These are phyloP conservation scores for Perca flavescens DNA, from an alignment of 2,113 vertebrate species.

Conservation along the genomic window DNA sequence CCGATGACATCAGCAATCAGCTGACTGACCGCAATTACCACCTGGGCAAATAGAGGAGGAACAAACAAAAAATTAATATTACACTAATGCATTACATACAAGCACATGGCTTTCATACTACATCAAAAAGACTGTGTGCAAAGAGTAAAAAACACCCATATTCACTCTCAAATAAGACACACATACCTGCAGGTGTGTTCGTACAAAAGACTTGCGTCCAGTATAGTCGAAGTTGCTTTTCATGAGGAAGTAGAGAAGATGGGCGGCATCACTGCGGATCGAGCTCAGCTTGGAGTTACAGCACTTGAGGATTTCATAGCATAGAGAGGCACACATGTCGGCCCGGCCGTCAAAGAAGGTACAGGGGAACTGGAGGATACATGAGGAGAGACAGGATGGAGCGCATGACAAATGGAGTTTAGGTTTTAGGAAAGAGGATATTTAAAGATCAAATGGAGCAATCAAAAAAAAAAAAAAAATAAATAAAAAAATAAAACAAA, in stretches of 20 bases:
- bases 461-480: no score
- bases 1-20: slow-evolving; percentile 97
- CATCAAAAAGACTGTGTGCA: not conserved
- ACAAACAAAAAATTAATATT: not conserved
- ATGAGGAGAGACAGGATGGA: not conserved
- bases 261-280: slow-evolving; percentile 92
- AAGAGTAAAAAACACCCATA: not conserved
- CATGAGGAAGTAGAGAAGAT: slow-evolving; percentile 99
- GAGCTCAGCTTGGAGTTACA: slow-evolving; percentile 98
- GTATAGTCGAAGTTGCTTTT: slow-evolving; percentile 99
- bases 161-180: not conserved
- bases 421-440: not conserved
- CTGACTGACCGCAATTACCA: slow-evolving; percentile 98
- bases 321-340: slow-evolving; percentile 96
- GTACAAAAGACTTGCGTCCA: slow-evolving; percentile 94
- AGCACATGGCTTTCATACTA: no score
- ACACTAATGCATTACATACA: not conserved
- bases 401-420: not conserved
- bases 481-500: not conserved
- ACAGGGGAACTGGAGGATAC: slow-evolving; percentile 90
- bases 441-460: not conserved
- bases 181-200: slow-evolving; percentile 94
- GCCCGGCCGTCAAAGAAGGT: slow-evolving; percentile 96
- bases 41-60: slow-evolving; percentile 77
- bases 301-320: slow-evolving; percentile 96